Evolutionary conservation across 2,888 invertebrate species (phyloP).

Genomic region (Tipula unca): DNA sequence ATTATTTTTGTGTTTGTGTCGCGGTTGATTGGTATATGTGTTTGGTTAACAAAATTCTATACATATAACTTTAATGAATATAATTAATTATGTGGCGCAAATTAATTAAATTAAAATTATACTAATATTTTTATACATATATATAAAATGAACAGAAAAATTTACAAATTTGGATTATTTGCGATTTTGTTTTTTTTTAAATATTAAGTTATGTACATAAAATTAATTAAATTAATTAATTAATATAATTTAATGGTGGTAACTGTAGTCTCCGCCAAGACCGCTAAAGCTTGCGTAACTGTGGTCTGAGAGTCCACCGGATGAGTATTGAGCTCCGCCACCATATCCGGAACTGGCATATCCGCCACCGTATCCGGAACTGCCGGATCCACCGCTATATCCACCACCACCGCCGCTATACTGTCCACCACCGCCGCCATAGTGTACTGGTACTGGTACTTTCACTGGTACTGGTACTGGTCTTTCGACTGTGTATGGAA

Average conservation of each 20-base stretch:
- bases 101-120: neutral
- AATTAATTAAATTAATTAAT: conserved; percentile 14
- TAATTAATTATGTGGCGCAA: neutral
- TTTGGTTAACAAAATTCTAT: neutral
- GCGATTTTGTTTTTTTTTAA: neutral
- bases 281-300: conserved; percentile 46
- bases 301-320: conserved; percentile 20
- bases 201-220: neutral
- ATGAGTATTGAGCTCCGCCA: neutral
- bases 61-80: neutral
- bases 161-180: neutral
- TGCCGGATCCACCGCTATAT: conserved; percentile 30
- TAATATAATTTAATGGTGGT: conserved; percentile 26
- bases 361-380: conserved; percentile 24
- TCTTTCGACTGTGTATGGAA: conserved; percentile 49
- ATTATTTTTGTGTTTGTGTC: neutral
- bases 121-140: neutral
- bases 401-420: conserved; percentile 21
- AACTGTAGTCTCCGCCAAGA: conserved; percentile 34
- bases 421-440: conserved; percentile 27
- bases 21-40: neutral
- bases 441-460: conserved; percentile 43
- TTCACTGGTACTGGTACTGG: conserved; percentile 57
- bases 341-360: conserved; percentile 24
- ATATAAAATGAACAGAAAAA: neutral